phyloP scores from a whole-genome alignment of 2,888 invertebrate genomes.

The Aporophyla nigra region DNA sequence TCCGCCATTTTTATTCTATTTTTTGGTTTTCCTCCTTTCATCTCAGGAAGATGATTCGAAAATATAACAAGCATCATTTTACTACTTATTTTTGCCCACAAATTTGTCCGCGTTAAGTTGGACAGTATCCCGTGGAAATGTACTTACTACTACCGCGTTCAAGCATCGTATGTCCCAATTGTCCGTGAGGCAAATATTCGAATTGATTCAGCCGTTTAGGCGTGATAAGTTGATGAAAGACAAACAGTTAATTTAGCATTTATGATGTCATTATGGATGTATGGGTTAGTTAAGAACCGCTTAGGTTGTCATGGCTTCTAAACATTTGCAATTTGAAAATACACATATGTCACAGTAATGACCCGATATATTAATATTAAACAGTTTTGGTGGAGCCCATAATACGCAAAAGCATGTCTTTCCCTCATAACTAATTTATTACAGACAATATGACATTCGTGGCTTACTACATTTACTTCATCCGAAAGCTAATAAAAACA shows the following conservation, averaged over 20 bases:
- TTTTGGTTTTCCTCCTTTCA: background rate
- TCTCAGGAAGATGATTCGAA: background rate
- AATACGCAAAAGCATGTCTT: conserved; percentile 1
- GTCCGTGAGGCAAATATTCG: background rate
- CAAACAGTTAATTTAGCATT: background rate
- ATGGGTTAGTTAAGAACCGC: background rate
- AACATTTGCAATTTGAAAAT: background rate
- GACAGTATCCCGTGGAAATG: background rate
- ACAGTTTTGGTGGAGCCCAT: background rate
- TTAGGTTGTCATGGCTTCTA: background rate
- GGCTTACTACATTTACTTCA: conserved; percentile 14
- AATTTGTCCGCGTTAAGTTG: background rate
- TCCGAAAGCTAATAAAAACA: conserved; percentile 20
- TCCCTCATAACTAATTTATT: conserved; percentile 1
- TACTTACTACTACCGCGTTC: background rate
- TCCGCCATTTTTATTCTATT: background rate
- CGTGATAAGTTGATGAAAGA: background rate
- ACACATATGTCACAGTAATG: background rate
- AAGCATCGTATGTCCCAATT: background rate
- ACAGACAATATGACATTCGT: background rate
- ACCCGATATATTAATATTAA: background rate
- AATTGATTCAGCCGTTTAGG: background rate
- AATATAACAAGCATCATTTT: background rate
- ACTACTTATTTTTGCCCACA: background rate
- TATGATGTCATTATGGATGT: background rate